phyloP scores from a whole-genome alignment of 2,888 invertebrate species.

The Epsilonema sp. region DNA sequence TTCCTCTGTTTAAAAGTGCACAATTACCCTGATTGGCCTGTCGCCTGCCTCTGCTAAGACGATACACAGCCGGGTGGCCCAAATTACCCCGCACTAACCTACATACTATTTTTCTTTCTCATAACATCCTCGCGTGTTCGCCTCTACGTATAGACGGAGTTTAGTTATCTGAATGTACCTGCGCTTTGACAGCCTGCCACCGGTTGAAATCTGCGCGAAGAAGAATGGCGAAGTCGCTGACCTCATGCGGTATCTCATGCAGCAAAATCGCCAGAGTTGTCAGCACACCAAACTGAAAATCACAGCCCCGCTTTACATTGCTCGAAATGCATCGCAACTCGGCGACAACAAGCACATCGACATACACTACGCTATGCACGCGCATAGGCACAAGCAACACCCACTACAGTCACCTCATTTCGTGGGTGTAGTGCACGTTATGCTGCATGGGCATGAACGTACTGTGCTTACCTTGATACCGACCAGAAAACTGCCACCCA shows the following conservation, averaged over 20 bases:
- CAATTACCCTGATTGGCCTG: no score
- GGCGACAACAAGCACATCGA: no score
- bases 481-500: conserved; percentile 87
- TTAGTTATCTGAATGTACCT: no score
- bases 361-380: no score
- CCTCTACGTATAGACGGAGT: no score
- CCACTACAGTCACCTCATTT: neutral
- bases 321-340: neutral
- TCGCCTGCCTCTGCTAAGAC: no score
- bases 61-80: no score
- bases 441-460: neutral
- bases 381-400: neutral
- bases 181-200: conserved; percentile 84
- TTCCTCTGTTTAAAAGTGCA: no score
- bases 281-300: conserved; percentile 53
- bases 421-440: neutral
- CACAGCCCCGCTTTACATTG: no score
- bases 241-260: conserved; percentile 93
- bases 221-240: conserved; percentile 94
- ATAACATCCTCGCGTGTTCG: no score
- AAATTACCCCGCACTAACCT: no score
- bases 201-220: conserved; percentile 64
- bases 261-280: conserved; percentile 83
- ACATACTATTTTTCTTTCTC: no score
- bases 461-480: conserved; percentile 42